Evolutionary conservation across 2,888 invertebrate genomes (phyloP).

Genomic region (Yponomeuta plumbellus): DNA sequence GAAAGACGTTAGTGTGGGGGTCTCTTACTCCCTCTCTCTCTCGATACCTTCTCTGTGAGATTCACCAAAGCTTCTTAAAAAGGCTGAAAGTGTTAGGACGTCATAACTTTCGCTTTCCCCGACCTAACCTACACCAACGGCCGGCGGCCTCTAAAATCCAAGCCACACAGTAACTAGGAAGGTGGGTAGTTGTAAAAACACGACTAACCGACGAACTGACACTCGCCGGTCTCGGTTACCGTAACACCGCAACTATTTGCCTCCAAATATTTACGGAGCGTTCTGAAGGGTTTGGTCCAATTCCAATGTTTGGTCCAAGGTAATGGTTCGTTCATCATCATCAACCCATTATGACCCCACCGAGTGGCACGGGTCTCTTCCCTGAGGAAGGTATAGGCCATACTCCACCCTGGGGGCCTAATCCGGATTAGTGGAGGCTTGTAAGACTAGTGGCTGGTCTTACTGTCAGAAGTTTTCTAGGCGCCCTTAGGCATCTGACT

Average conservation of each 20-base stretch:
- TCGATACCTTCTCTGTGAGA: too few species aligned
- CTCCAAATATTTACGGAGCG: not conserved
- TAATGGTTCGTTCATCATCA: too few species aligned
- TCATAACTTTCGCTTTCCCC: not conserved
- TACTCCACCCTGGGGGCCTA: too few species aligned
- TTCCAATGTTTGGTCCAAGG: not conserved
- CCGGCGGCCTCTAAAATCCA: not conserved
- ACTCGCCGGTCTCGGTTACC: not conserved
- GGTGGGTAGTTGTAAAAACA: constrained; percentile 1
- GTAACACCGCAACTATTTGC: not conserved
- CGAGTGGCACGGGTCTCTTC: too few species aligned
- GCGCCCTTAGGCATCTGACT: too few species aligned
- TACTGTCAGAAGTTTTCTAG: too few species aligned
- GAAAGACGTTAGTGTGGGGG: too few species aligned
- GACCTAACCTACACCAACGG: not conserved
- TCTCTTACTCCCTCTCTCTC: too few species aligned
- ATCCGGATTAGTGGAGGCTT: too few species aligned
- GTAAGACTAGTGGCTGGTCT: too few species aligned
- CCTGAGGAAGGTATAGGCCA: too few species aligned
- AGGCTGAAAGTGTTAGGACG: not conserved
- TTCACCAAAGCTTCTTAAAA: not conserved
- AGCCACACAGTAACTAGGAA: not conserved
- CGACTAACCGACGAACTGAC: not conserved
- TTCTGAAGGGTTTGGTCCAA: not conserved
- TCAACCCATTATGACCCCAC: too few species aligned